A percentile compares a stretch with the other conserved stretches of the same genome.
Conservation (phyloP, 2,113 vertebrate genomes). For the Coptodon bakossiorum region DNA sequence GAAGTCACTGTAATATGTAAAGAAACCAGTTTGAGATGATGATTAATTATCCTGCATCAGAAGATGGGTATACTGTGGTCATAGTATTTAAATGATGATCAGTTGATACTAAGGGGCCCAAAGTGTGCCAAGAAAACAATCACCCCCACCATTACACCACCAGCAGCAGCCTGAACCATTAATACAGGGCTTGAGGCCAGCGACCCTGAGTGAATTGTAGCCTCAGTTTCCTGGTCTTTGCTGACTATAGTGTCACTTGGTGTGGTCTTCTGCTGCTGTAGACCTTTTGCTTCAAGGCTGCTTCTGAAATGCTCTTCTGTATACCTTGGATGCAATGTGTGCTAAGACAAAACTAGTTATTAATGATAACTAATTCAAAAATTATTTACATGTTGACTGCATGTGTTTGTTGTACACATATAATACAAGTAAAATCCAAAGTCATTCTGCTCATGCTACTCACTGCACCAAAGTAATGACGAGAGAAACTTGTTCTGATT, state of each 20-base stretch:
- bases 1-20: background rate
- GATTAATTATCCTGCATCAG: background rate
- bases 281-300: background rate
- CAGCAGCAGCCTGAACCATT: background rate
- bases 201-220: background rate
- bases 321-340: background rate
- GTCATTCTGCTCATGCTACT: background rate
- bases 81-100: background rate
- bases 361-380: background rate
- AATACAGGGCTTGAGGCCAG: background rate
- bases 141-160: background rate
- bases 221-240: background rate
- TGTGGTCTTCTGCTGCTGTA: background rate
- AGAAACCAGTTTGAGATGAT: background rate
- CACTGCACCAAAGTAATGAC: background rate
- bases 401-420: background rate
- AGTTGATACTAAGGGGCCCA: background rate
- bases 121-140: background rate
- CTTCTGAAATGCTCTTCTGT: background rate
- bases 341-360: background rate
- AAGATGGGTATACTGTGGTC: background rate
- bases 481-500: background rate
- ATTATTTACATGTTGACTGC: background rate
- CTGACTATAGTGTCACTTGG: background rate
- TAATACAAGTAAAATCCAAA: background rate